Base-by-base conservation (phyloP, 2,113 vertebrate species). In the Bucco capensis region DNA sequence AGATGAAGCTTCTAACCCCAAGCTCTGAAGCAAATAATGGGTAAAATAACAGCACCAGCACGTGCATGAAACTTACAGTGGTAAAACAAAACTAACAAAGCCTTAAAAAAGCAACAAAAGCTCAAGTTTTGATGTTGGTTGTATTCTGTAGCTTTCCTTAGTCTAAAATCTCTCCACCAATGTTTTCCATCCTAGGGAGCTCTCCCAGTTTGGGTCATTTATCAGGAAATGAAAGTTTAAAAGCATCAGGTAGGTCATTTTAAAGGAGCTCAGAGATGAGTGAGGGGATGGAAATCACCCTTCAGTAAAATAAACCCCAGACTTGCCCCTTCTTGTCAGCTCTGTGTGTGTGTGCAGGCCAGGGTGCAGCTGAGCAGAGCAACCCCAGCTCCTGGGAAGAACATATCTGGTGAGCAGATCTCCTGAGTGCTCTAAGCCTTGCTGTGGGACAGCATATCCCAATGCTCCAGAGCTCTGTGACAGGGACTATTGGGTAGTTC, bases 11-110 rank as follows among this genome's bases (percentile, higher is more conserved):
- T 90, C 93, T 79, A 91, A 91, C 11, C 10, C 40, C 66, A 60
- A 65, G 50, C 65, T 82, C 64, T 93, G 94, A 94, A 93, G 77
- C 89, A 78, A 51, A 30, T 50, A 65, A 70, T 50, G 70, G 62
- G 69, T 87, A 76, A 79, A 92, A 87, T 16, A 95, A 91, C 94
- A 95, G 95, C 95, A 93, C 88, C 83, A 77, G 65, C 71, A 86
- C 5, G 4, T 70, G 57, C 83, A 38, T 57, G 65, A 90, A 61
- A 75, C 60, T 31, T 44, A 71, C 21, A 69, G 27, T 75, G 46
- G 72, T 77, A 83, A 74, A 94, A 80, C 24, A 73, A 90, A 85
- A 65, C 72, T 19, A 54, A 64, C 64, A 90, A 75, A 93, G 44
- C 56, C 44, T 77, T 85, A 42, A 9, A 18, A 66, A 80, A 58